Base-by-base conservation (phyloP, 2,888 invertebrate species). In the Xanthorhoe designata region DNA sequence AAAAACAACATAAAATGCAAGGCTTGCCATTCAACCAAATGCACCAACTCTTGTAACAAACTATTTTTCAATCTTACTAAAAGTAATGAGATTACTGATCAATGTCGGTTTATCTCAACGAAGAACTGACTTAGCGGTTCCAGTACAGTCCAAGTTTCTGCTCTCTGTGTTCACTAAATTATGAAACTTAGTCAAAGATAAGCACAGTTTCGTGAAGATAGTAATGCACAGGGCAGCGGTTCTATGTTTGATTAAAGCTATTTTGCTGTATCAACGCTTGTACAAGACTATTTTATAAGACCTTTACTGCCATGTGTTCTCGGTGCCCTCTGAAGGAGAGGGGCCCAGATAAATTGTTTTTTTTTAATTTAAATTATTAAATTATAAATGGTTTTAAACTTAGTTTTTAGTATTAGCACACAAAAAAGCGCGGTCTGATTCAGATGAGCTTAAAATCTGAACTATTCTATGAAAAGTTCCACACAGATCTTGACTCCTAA, bases 51-150 rank as follows among this genome's bases (percentile, higher is more conserved):
- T 35, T 35, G 9, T 29, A 53, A 38, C 29, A 32, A 61, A 52
- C 18, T 10, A 52, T 38, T 18, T 61, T 66, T 67, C 63, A 68
- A 68, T 73, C 73, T 69, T 68, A 72, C 69, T 64, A 66, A 71
- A 68, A 66, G 66, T 74, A 72, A 71, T 74, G 69, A 73, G 65
- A 71, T 54, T n/a, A n/a, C n/a, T n/a, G 59, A 71, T 71, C 66
- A 68, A 67, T 73, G 70, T 69, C 68, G 49, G 35, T 52, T 51
- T 60, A 66, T 69, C 61, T 63, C 57, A 50, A 66, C 19, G 47
- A 38, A 50, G 49, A 50, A 49, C 42, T 18, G 32, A 58, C 57
- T 64, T 50, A n/a, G 62, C 50, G 17, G 54, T 57, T 42, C 50
- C 45, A 62, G 51, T 59, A 19, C 54, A 66, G 53, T 18, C 61